A percentile compares a stretch with the other conserved stretches of the same genome.
Conservation (phyloP, 2,113 vertebrate genomes). For the Cnemophilus loriae region DNA sequence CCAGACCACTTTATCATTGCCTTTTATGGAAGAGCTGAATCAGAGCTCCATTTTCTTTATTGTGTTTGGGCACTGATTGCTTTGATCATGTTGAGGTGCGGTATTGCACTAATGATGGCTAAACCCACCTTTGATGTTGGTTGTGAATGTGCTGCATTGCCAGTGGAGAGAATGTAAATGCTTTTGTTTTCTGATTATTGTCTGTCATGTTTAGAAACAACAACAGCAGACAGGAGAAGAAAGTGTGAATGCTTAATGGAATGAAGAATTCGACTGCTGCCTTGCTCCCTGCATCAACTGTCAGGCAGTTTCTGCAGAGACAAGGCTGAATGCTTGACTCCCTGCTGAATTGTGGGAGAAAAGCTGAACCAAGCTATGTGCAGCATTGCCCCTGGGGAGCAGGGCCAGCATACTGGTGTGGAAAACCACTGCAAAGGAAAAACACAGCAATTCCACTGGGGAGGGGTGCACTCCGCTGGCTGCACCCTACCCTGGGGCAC, state of each 20-base stretch:
- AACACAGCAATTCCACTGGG: not conserved
- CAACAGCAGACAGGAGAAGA: not conserved
- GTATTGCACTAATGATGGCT: not conserved
- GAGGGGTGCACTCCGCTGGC: not conserved
- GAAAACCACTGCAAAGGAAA: not conserved
- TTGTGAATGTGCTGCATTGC: not conserved
- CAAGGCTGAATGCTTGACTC: not conserved
- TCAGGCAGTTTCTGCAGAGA: not conserved
- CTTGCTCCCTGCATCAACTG: not conserved
- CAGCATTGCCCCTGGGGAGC: not conserved
- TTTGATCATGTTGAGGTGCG: not conserved
- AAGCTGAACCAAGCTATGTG: not conserved
- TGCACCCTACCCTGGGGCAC: not conserved
- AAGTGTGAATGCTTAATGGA: not conserved
- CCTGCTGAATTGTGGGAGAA: not conserved
- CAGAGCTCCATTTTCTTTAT: not conserved
- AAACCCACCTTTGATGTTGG: conserved; percentile 35
- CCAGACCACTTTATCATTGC: not conserved
- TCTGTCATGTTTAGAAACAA: conserved; percentile 25
- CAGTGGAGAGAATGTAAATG: not conserved
- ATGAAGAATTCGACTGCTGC: not conserved
- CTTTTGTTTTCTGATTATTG: conserved; percentile 40
- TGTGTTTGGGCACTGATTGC: not conserved
- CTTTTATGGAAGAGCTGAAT: conserved; percentile 9
- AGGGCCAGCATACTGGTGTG: not conserved